phyloP scores from a whole-genome alignment of 2,113 vertebrate species.

The Uria aalge region DNA sequence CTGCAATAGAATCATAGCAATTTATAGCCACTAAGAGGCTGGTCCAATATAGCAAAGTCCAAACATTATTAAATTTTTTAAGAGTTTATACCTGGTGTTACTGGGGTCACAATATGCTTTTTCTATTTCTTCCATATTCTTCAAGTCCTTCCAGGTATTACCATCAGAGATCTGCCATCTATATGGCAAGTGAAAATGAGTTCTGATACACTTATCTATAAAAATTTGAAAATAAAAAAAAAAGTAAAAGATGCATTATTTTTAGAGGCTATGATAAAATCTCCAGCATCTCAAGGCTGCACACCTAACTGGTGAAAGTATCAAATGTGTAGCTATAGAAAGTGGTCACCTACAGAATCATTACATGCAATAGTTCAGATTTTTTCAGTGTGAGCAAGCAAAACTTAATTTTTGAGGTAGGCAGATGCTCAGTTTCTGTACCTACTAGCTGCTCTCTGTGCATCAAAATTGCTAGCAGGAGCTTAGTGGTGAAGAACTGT shows the following conservation, averaged over 20 bases:
- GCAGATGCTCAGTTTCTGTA: background rate
- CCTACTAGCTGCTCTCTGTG: background rate
- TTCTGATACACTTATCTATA: constrained; percentile 83
- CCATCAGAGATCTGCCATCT: constrained; percentile 85
- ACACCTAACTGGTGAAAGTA: background rate
- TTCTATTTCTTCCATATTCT: constrained; percentile 85
- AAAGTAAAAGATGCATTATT: background rate
- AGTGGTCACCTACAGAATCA: background rate
- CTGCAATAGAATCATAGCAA: background rate
- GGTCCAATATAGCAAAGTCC: background rate
- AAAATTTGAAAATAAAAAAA: background rate
- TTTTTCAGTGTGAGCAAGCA: background rate
- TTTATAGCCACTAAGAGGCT: background rate
- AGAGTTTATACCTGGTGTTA: constrained; percentile 58
- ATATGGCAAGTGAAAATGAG: constrained; percentile 89
- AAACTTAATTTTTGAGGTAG: background rate
- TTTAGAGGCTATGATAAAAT: background rate
- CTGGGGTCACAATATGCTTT: constrained; percentile 82
- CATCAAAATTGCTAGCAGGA: background rate
- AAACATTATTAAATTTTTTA: background rate
- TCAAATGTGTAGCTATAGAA: background rate
- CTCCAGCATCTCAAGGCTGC: background rate
- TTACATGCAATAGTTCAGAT: background rate
- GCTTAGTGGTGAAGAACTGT: background rate
- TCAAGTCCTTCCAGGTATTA: constrained; percentile 81